Percentiles rank a stretch among this genome's conserved stretches.
Conservation (phyloP, 2,113 vertebrate genomes). For the Onychostruthus taczanowskii region DNA sequence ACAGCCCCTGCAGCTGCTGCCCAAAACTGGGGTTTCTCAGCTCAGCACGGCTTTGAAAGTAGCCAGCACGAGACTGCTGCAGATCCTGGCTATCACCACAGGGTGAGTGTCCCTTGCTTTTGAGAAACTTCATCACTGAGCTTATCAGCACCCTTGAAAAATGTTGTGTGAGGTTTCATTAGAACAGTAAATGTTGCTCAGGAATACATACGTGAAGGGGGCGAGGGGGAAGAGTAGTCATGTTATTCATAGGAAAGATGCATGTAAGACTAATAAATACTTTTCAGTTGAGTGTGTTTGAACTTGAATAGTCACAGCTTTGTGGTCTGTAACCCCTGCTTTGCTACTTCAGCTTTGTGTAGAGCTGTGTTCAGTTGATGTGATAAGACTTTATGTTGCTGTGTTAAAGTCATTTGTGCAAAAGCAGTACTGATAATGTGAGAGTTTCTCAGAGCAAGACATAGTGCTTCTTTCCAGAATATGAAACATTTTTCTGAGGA, state of each 20-base stretch:
- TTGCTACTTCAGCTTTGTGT: neutral
- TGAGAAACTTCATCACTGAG: neutral
- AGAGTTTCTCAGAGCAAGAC: neutral
- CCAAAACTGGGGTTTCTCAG: constrained; percentile 91
- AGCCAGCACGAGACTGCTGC: constrained; percentile 92
- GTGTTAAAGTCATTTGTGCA: neutral
- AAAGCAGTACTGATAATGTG: neutral
- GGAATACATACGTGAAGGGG: neutral
- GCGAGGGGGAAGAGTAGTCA: neutral
- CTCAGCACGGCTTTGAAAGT: constrained; percentile 96
- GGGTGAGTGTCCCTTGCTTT: constrained; percentile 77
- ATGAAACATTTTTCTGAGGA: neutral
- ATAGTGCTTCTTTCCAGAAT: neutral
- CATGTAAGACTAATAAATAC: neutral
- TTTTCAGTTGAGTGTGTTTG: neutral
- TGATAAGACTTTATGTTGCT: neutral
- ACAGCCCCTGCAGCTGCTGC: constrained; percentile 90
- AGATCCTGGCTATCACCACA: constrained; percentile 96
- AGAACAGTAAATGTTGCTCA: neutral
- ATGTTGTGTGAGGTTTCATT: neutral
- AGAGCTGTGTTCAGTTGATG: neutral
- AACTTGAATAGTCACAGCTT: neutral
- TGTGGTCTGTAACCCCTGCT: neutral
- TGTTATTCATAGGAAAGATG: neutral
- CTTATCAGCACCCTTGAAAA: neutral